phyloP scores from a whole-genome alignment of 64 coral and sea anemone genomes.

The Pocillopora damicornis region DNA sequence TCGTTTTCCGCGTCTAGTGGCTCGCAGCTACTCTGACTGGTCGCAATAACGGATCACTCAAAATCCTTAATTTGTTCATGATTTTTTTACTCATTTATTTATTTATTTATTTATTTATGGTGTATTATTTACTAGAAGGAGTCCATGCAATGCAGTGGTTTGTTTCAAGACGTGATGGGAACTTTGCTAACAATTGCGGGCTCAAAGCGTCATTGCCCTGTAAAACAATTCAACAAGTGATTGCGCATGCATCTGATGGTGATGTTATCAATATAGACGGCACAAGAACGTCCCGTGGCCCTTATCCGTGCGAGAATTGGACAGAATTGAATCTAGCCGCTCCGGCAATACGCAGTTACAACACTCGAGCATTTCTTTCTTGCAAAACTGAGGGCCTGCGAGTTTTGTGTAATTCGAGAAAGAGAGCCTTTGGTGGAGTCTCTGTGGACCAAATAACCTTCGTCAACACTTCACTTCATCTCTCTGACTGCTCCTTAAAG shows the following conservation, averaged over 20 bases:
- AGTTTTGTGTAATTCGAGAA: neutral
- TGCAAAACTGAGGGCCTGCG: neutral
- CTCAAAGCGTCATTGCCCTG: neutral
- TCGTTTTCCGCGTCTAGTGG: no score
- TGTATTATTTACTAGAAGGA: neutral
- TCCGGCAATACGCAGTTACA: neutral
- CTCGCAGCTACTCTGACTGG: no score
- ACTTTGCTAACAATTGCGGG: neutral
- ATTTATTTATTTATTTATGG: no score
- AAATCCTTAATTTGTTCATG: no score
- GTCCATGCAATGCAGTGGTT: neutral
- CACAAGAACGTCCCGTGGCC: neutral
- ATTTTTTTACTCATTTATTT: no score
- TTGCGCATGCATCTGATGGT: neutral
- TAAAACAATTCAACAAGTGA: neutral
- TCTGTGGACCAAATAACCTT: conserved; percentile 34
- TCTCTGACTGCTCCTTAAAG: conserved; percentile 28
- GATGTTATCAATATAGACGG: conserved; percentile 42
- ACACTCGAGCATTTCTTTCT: neutral
- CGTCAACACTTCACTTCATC: neutral
- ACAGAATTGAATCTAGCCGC: no score
- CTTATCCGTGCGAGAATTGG: conserved; percentile 5
- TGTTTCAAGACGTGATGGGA: conserved; percentile 24
- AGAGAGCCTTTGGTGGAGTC: neutral
- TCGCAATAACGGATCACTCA: no score